Base-by-base conservation (phyloP, 35 echinoderm and acorn worm genomes). In the Apostichopus parvimensis region DNA sequence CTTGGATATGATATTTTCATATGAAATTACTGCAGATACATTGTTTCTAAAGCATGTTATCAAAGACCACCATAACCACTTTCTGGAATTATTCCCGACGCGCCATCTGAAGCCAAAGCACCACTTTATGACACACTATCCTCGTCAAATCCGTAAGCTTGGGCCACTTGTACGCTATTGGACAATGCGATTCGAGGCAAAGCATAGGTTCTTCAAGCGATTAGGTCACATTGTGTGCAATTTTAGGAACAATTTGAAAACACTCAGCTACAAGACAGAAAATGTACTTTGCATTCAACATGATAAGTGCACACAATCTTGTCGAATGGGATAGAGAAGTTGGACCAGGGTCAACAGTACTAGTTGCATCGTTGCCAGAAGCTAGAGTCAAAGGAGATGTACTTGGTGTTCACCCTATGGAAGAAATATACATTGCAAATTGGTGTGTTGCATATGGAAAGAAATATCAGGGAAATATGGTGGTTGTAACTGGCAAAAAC, bases 221-320 rank as follows among this genome's bases (percentile, higher is more conserved):
- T 17, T 94, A 17, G 77, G 75, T 75, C 93, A 94, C 84, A 80
- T 94, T 8, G 88, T 83, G 8, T 94, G 93, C 55, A 94, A 94
- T 82, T 94, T 94, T 17, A 91, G 10, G 80, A 94, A 86, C 28
- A 94, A 91, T 0, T 26, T 72, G 54, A 94, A 91, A 55, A 91
- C 87, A 6, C 93, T 94, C 14, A 82, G 56, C 5, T 83, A 56
- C 26, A 90, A n/a, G 77, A 53, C 86, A 94, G 52, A 80, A 94
- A 56, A 76, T 91, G 78, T 54, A 73, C 45, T 56, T 91, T 15
- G 91, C 88, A 53, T 89, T 81, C 10, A 82, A 81, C 18, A 82
- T 84, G 13, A 82, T 94, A 2, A 9, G 75, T 62, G 21, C 5
- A 54, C 66, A 60, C n/a, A 26, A n/a, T 13, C 13, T 86, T 66